A percentile compares a stretch with the other conserved stretches of the same genome.
These are phyloP conservation scores for Xiphias gladius DNA, from an alignment of 2,113 vertebrate species.

Conservation along the genomic window DNA sequence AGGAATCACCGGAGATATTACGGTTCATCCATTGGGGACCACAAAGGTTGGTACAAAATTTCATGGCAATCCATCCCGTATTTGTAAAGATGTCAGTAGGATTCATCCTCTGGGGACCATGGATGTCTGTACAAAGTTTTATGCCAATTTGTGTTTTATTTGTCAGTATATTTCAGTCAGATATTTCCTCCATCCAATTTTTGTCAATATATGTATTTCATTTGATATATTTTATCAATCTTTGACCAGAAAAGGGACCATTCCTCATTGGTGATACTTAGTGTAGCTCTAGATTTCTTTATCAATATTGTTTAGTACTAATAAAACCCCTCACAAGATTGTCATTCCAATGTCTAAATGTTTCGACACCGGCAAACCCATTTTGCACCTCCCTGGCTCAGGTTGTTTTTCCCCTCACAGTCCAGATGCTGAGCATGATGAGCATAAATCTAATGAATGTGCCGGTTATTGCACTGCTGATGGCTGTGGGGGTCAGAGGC, in stretches of 20 bases:
- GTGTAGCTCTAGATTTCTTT: no score
- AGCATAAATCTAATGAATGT: slow-evolving; percentile 57
- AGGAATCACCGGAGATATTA: not conserved
- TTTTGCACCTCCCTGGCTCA: slow-evolving; percentile 20
- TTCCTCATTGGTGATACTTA: not conserved
- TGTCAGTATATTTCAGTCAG: not conserved
- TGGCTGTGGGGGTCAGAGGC: slow-evolving; percentile 51
- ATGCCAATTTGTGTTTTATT: not conserved
- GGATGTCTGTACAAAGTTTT: not conserved
- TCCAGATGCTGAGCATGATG: slow-evolving; percentile 57
- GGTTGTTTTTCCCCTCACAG: accelerated
- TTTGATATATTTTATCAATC: not conserved
- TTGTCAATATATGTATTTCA: not conserved
- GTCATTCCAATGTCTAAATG: slow-evolving; percentile 9
- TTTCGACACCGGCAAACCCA: slow-evolving; percentile 2
- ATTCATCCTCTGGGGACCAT: not conserved
- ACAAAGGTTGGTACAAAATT: not conserved
- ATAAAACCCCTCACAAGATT: not conserved
- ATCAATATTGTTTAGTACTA: no score
- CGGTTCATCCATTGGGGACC: no score
- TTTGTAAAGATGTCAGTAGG: no score
- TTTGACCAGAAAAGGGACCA: not conserved
- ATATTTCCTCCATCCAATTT: not conserved
- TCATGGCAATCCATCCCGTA: no score
- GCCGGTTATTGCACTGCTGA: slow-evolving; percentile 48